phyloP scores from a whole-genome alignment of 2,113 vertebrate genomes.

The Pelmatolapia mariae region DNA sequence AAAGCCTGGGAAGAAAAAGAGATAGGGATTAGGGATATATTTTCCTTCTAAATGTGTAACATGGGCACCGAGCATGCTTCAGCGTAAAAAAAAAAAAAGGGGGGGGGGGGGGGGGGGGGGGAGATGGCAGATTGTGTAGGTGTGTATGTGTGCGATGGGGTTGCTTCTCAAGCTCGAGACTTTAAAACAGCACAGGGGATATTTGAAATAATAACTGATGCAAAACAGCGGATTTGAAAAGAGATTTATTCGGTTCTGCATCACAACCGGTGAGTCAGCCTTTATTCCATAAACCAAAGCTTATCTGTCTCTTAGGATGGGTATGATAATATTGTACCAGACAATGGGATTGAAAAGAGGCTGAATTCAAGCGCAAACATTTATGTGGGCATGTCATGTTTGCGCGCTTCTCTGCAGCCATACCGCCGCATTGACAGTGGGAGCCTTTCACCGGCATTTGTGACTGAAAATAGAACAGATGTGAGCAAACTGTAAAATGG shows the following conservation, averaged over 20 bases:
- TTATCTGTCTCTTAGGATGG: constrained; percentile 58
- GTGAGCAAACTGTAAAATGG: background rate
- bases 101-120: background rate
- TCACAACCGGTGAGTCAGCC: constrained; percentile 28
- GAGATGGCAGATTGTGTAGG: background rate
- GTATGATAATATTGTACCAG: constrained; percentile 38
- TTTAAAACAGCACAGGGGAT: constrained; percentile 34
- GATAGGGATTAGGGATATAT: constrained; percentile 33
- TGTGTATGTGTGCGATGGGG: background rate
- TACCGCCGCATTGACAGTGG: background rate
- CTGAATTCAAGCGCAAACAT: background rate
- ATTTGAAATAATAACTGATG: constrained; percentile 59
- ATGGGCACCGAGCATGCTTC: constrained; percentile 1
- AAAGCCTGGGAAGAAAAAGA: constrained; percentile 12
- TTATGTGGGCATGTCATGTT: background rate
- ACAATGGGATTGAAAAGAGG: constrained; percentile 3
- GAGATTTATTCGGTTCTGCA: constrained; percentile 61
- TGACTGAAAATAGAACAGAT: background rate
- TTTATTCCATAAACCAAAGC: constrained; percentile 52
- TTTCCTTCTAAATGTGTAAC: constrained; percentile 37
- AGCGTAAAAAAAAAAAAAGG: background rate
- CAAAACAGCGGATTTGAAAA: constrained; percentile 53
- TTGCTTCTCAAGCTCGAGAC: constrained; percentile 4
- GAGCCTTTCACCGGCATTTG: background rate
- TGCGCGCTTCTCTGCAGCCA: background rate